Evolutionary conservation across 2,888 invertebrate genomes (phyloP), one percentile per base, ranked within the genome.

Genomic region (Dynastes maya): DNA sequence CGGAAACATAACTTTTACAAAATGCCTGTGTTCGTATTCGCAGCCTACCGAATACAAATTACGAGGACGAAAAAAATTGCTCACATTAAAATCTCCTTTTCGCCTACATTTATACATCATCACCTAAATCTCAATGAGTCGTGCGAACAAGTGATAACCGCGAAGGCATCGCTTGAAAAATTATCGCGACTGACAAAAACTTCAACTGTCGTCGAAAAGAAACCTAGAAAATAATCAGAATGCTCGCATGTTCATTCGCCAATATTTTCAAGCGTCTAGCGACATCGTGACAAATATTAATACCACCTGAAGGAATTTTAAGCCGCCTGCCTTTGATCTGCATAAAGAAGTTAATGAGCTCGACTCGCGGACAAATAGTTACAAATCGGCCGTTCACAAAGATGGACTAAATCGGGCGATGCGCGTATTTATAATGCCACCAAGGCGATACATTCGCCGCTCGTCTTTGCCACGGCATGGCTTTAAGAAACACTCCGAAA

Each of bases 341-440:
- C 76, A 70, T 53, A 67, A 79, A 76, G 75, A 80, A 78, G 75
- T 80, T 79, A 80, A 81, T 79, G 79, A 74, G 74, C 63, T 77
- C 79, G 79, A 81, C 81, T 79, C 77, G 82, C 81, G 81, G 81
- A 81, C 82, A 83, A 83, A 81, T 81, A 81, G 81, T 79, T 81
- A 80, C 82, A 83, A 83, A 82, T 83, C 81, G 82, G 80, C 80
- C 82, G 81, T 80, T 80, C 76, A 79, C 75, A 72, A 80, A 82
- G 81, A 78, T 80, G 79, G 77, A 79, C 79, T 80, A 82, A 81
- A 81, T 80, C 65, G 68, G 76, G 78, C 77, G 78, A 79, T 37
- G 22, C n/a, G 40, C 80, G 77, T 81, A 83, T 82, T 82, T 78
- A 81, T 82, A 82, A 81, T 79, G 81, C 80, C 78, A 37, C 37